Evolutionary conservation across 2,888 invertebrate species (phyloP).

Genomic region (Apomyelois bistriatella): DNA sequence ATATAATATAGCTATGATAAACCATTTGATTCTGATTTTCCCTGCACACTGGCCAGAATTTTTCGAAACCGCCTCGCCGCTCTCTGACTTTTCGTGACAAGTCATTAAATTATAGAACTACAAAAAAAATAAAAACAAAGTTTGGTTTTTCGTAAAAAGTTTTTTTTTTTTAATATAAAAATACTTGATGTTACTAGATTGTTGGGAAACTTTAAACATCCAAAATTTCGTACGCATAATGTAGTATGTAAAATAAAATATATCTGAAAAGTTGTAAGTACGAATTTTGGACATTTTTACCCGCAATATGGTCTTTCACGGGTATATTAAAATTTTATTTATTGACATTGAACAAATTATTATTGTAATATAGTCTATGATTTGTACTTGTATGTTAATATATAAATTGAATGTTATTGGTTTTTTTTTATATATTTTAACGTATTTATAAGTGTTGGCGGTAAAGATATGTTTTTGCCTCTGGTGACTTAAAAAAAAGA

Average conservation of each 20-base stretch:
- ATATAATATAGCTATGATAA: too few species aligned
- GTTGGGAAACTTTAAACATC: background rate
- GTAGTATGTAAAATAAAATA: background rate
- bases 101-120: too few species aligned
- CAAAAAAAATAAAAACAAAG: too few species aligned
- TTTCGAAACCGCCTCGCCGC: too few species aligned
- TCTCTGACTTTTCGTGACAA: too few species aligned
- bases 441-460: conserved; percentile 8
- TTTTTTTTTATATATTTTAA: conserved; percentile 2
- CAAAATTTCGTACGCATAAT: conserved; percentile 1
- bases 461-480: background rate
- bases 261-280: background rate
- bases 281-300: background rate
- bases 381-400: conserved; percentile 6
- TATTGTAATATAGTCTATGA: conserved; percentile 3
- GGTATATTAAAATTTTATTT: conserved; percentile 7
- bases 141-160: too few species aligned
- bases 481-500: background rate
- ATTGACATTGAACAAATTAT: conserved; percentile 3
- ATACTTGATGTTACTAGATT: conserved; percentile 1
- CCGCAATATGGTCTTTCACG: conserved; percentile 3
- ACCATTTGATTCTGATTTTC: too few species aligned
- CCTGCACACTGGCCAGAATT: too few species aligned
- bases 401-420: conserved; percentile 7
- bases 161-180: too few species aligned